Evolutionary conservation across 2,113 vertebrate genomes (phyloP), one percentile per base, ranked within the genome.

Genomic region (Crotalus viridis): DNA sequence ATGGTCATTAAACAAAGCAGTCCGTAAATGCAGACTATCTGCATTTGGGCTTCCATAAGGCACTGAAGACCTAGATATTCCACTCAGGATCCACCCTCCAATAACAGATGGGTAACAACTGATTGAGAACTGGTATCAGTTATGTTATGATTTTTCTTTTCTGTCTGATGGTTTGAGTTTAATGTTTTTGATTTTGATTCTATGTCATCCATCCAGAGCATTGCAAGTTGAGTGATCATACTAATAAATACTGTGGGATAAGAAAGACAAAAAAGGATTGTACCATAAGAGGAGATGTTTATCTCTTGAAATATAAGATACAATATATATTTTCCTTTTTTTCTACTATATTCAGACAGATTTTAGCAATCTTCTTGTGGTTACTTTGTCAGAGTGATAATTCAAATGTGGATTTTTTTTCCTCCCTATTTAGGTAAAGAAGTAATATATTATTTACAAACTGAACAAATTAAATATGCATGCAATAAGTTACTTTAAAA

Each of bases 401-500:
- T 91, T 93, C 93, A 87, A 91, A 69, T 92, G 59, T 89, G n/a
- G 61, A 0, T 0, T 26, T 57, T 89, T 89, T 92, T 95, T 90
- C 24, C 43, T 93, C 17, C 48, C 90, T 94, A 33, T 85, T 26
- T 94, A 92, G 95, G 81, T 93, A 95, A 69, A 61, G 96, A 96
- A 94, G 89, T 90, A 94, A 91, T 94, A 54, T 48, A 57, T 26
- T 95, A 91, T 89, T 95, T 85, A 51, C 48, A 46, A 96, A 94
- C 94, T 94, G 94, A 95, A 59, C 59, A 94, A 87, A 94, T 89
- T 59, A 94, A 88, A 94, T 89, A 81, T 95, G 81, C 88, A 92
- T 89, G 56, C 86, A 91, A 21, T 87, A 7, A 13, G 89, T 93
- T 28, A 91, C 91, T 93, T 94, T 33, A 64, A 48, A 12, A 89